Evolutionary conservation across 2,113 vertebrate species (phyloP), one percentile per base, ranked within the genome.

Genomic region (Andinoacara biseriatus): DNA sequence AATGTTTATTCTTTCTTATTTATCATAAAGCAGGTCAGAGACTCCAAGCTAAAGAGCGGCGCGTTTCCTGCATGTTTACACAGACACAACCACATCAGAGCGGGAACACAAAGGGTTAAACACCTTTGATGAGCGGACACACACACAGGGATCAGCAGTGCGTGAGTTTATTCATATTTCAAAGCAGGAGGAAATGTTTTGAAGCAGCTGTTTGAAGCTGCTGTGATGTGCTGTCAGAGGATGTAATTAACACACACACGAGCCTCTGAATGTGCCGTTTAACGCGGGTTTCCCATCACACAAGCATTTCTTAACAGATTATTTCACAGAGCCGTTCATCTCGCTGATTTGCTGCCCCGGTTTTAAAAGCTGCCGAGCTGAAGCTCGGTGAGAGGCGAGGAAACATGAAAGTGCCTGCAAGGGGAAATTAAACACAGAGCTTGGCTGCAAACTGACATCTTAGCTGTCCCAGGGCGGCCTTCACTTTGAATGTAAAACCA

Each of bases 111-210:
- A 56, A 20, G 76, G 8, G 17, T 60, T 40, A 67, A 20, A 26
- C 46, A 29, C 22, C 90, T 90, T 88, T 91, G 86, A 92, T 77
- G 84, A 18, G 24, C 2, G n/a, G 35, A 43, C 57, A 40, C 24
- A 22, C 54, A 69, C 40, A 18, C 57, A 49, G n/a, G 57, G 74
- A 81, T 81, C 43, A 86, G n/a, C n/a, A 0, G 14, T 9, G 5
- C 74, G 49, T 20, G 15, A n/a, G 63, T 81, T 72, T 83, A 43
- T 85, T 91, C 86, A 78, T 20, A 54, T 89, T 92, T 92, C 91
- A 92, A 91, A 91, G 90, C 29, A 40, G 76, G 79, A 81, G 85
- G 83, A 90, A 90, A 77, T 5, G 81, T 82, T 92, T 86, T 86
- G 86, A 87, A 87, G 85, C 75, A 10, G 81, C 14, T 18, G 49